Evolutionary conservation across 2,797 vertebrate species (phyloP), one percentile per base, ranked within the genome.

Genomic region (Melanotaenia trifasciata): DNA sequence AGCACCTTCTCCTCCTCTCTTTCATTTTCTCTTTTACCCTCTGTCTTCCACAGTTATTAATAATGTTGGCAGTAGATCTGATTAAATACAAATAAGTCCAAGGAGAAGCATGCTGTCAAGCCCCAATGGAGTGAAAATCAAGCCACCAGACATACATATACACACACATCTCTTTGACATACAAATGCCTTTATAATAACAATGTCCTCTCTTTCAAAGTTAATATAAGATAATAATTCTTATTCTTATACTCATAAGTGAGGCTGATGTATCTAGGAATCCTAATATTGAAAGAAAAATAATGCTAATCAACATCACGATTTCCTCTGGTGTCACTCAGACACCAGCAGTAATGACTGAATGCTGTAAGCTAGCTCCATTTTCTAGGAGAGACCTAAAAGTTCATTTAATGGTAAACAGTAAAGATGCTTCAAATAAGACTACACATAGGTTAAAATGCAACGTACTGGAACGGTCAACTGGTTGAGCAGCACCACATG

Each of bases 51-150:
- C 83, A 84, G 82, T 64, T 89, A 91, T 92, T 93, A 92, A 92
- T 92, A 92, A 85, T 70, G 84, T 68, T 90, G 89, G 82, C 86
- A 86, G 73, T 79, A 81, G 87, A 90, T 90, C 84, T 87, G 89
- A 92, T 92, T 87, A 92, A 86, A 86, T 61, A 86, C 58, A 86
- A 85, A 79, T 78, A 83, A 61, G 79, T 84, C 72, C 67, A 80
- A 36, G 60, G 67, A 24, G 64, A 26, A 61, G 70, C 76, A 74
- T 66, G 61, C 76, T 72, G 70, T 75, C 70, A 74, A 78, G 78
- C 28, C 45, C 40, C 28, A 67, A 28, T 69, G 13, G 61, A 78
- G 79, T 74, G 64, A 74, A 45, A 68, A 78, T 60, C 53, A 59
- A 78, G 36, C 45, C 58, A 78, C 45, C 60, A 58, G 22, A 62